These are phyloP conservation scores for human (Homo sapiens) DNA, from an alignment of 2,113 vertebrate species.

Conservation along the genomic window DNA sequence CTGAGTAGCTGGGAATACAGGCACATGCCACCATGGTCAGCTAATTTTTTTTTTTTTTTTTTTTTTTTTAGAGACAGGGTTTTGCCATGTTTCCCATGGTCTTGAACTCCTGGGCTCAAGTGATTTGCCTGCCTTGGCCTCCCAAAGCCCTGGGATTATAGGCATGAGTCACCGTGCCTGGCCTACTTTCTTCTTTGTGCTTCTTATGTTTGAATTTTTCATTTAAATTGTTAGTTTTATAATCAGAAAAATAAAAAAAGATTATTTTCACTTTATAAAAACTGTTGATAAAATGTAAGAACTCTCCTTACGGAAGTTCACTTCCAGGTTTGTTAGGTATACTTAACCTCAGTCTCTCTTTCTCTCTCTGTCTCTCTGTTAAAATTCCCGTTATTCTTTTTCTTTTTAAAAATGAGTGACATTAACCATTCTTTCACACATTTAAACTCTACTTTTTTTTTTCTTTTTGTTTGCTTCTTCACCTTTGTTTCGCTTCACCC, in stretches of 20 bases:
- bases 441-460: background rate
- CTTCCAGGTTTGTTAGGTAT: background rate
- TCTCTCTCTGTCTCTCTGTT: background rate
- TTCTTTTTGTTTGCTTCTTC: background rate
- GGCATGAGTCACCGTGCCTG: too few species aligned
- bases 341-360: background rate
- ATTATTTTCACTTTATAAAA: conserved; percentile 1
- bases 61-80: too few species aligned
- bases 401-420: background rate
- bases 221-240: background rate
- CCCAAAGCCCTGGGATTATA: too few species aligned
- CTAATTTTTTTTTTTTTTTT: too few species aligned
- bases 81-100: too few species aligned
- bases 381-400: background rate
- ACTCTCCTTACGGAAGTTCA: background rate
- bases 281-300: background rate
- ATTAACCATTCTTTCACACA: background rate
- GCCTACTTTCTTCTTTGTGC: background rate
- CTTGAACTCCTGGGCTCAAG: too few species aligned
- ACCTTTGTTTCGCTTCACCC: background rate
- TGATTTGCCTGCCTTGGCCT: too few species aligned
- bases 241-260: background rate
- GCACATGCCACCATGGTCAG: too few species aligned
- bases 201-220: background rate
- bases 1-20: too few species aligned